Percentiles rank a stretch among this genome's conserved stretches.
These are phyloP conservation scores for Chelmon rostratus DNA, from an alignment of 2,797 vertebrate genomes.

Conservation along the genomic window DNA sequence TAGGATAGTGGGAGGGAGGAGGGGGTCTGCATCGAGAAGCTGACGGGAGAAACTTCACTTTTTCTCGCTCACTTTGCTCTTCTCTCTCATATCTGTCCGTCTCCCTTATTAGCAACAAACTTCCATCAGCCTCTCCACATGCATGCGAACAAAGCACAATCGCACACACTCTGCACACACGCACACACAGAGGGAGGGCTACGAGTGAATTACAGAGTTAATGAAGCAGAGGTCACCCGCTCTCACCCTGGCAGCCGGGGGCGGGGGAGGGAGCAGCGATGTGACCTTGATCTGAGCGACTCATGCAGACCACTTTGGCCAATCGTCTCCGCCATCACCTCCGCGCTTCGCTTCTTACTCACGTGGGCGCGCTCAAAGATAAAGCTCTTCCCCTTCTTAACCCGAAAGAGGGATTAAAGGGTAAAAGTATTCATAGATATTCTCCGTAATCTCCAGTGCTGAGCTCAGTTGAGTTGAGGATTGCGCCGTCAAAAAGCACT, in stretches of 20 bases:
- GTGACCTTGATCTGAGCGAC: slow-evolving; percentile 63
- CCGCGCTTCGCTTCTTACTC: slow-evolving; percentile 13
- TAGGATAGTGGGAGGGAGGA: slow-evolving; percentile 31
- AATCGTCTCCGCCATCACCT: slow-evolving; percentile 44
- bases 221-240: slow-evolving; percentile 66
- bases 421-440: slow-evolving; percentile 63
- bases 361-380: slow-evolving; percentile 44
- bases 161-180: slow-evolving; percentile 6
- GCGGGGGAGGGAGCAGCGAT: slow-evolving; percentile 15
- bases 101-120: slow-evolving; percentile 54
- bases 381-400: slow-evolving; percentile 63
- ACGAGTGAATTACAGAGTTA: slow-evolving; percentile 43
- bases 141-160: slow-evolving; percentile 47
- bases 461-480: slow-evolving; percentile 63
- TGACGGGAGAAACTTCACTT: slow-evolving; percentile 55
- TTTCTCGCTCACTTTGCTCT: slow-evolving; percentile 57
- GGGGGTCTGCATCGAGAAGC: slow-evolving; percentile 48
- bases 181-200: slow-evolving; percentile 23
- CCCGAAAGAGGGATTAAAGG: slow-evolving; percentile 71
- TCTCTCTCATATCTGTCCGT: slow-evolving; percentile 30
- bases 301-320: slow-evolving; percentile 41
- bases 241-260: slow-evolving; percentile 46
- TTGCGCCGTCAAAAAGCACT: slow-evolving; percentile 47
- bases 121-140: slow-evolving; percentile 44
- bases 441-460: slow-evolving; percentile 71